phyloP scores from a whole-genome alignment of 2,113 vertebrate genomes.

The Promerops cafer region DNA sequence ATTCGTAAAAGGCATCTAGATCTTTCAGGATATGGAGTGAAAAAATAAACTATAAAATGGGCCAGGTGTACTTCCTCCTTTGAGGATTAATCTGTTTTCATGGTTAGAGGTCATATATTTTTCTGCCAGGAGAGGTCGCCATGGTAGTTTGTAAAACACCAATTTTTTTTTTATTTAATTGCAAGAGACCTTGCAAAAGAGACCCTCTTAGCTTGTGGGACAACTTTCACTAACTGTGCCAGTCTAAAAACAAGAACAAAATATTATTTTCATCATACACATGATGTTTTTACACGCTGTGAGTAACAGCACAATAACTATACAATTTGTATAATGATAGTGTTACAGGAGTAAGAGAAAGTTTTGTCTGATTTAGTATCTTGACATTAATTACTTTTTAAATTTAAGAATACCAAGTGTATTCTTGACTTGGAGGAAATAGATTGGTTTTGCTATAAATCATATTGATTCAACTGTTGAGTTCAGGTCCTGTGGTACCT shows the following conservation, averaged over 20 bases:
- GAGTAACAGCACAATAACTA: not conserved
- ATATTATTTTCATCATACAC: not conserved
- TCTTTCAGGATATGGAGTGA: not conserved
- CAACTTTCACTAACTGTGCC: not conserved
- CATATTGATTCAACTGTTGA: not conserved
- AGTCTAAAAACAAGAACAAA: not conserved
- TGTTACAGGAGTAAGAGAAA: not conserved
- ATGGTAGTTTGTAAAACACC: not conserved
- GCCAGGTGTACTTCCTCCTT: not conserved
- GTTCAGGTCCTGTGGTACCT: not conserved
- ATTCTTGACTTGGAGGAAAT: not conserved
- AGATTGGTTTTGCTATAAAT: not conserved
- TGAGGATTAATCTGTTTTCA: not conserved
- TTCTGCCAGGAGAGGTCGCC: slow-evolving; percentile 53
- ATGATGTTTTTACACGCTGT: not conserved
- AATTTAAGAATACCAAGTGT: not conserved
- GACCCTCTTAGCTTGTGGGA: not conserved
- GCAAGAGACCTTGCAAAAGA: not conserved
- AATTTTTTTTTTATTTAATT: not conserved
- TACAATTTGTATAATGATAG: not conserved
- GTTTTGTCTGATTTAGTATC: not conserved
- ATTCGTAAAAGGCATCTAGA: not conserved
- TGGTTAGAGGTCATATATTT: not conserved
- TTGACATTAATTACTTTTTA: not conserved
- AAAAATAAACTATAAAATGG: not conserved